Evolutionary conservation across 2,113 vertebrate species (phyloP).

Genomic region (Heloderma charlesbogerti): DNA sequence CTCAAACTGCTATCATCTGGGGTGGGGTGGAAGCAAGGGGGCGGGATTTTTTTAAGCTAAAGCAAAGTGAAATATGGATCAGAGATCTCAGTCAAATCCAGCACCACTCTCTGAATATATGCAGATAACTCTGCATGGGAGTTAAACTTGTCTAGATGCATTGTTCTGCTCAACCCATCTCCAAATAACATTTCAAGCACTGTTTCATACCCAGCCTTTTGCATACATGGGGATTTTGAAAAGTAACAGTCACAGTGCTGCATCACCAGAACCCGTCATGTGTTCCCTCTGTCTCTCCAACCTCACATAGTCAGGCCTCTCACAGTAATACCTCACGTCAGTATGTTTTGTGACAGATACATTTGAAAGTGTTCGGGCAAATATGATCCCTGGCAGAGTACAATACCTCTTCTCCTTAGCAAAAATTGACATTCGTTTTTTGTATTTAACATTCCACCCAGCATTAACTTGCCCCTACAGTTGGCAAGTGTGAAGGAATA

Average conservation of each 20-base stretch:
- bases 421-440: constrained; percentile 22
- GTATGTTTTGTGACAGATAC: not conserved
- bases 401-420: not conserved
- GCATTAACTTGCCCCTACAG: not conserved
- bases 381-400: not conserved
- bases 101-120: not conserved
- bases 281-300: not conserved
- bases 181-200: not conserved
- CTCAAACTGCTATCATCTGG: not conserved
- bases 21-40: too few species aligned
- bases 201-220: not conserved
- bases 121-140: not conserved
- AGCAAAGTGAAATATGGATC: not conserved
- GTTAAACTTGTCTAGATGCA: not conserved
- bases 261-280: not conserved
- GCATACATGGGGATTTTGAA: not conserved
- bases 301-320: not conserved
- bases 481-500: constrained; percentile 13
- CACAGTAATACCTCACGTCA: not conserved
- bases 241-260: not conserved
- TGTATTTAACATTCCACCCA: not conserved
- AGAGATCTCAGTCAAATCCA: not conserved
- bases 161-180: not conserved
- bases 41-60: too few species aligned
- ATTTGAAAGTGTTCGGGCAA: not conserved